These are phyloP conservation scores for Aegypius monachus DNA, from an alignment of 2,113 vertebrate species.

Conservation along the genomic window DNA sequence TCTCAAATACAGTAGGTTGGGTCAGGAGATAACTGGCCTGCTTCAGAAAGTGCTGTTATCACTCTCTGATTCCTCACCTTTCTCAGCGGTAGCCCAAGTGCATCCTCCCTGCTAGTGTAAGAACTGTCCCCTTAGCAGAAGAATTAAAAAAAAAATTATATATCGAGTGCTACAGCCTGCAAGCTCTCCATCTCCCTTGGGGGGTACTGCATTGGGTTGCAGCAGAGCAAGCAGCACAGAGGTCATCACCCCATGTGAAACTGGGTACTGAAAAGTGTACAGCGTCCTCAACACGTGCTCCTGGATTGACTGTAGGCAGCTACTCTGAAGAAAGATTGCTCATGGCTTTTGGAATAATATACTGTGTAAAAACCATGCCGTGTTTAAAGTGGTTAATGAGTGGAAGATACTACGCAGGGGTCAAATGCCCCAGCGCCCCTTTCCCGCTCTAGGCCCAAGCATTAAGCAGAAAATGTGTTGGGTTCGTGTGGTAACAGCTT, in stretches of 20 bases:
- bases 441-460: not conserved
- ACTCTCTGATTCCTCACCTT: not conserved
- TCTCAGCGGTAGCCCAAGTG: not conserved
- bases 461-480: not conserved
- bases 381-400: not conserved
- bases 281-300: not conserved
- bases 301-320: not conserved
- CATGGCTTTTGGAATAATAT: not conserved
- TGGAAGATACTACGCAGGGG: not conserved
- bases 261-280: not conserved
- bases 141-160: not conserved
- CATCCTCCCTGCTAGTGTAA: not conserved
- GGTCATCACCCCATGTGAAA: not conserved
- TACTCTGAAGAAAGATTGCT: not conserved
- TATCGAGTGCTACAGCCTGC: not conserved
- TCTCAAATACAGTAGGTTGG: not conserved
- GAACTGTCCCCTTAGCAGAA: not conserved
- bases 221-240: not conserved
- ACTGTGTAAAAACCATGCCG: not conserved
- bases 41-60: not conserved
- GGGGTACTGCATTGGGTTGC: not conserved
- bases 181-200: not conserved
- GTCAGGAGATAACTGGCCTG: not conserved
- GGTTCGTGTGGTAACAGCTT: not conserved
- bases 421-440: not conserved